phyloP scores from a whole-genome alignment of 2,797 vertebrate species.

The Silurus aristotelis region DNA sequence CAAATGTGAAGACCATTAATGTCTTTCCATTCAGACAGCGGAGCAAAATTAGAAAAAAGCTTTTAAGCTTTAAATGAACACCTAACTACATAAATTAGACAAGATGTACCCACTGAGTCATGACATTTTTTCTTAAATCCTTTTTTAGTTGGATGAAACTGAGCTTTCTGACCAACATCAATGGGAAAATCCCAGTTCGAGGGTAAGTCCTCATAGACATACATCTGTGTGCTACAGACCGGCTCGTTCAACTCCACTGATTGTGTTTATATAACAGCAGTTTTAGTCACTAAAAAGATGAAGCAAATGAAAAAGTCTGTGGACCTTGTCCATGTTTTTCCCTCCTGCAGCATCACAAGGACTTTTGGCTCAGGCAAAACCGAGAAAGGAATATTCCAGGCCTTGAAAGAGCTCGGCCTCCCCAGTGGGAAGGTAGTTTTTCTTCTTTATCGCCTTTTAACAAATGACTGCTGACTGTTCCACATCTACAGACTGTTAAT shows the following conservation, averaged over 20 bases:
- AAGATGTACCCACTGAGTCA: conserved; percentile 15
- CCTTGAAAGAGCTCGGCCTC: conserved; percentile 94
- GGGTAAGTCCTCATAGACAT: conserved; percentile 78
- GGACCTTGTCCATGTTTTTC: neutral
- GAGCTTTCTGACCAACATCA: conserved; percentile 93
- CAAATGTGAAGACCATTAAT: conserved; percentile 33
- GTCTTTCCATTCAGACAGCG: conserved; percentile 2
- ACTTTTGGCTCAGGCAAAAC: conserved; percentile 99
- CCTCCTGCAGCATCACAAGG: conserved; percentile 85
- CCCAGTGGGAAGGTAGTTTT: conserved; percentile 94
- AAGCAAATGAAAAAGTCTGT: conserved; percentile 7
- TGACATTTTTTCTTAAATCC: conserved; percentile 20
- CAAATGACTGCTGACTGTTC: neutral
- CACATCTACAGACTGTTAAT: neutral
- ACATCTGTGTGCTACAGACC: neutral
- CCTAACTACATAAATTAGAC: neutral
- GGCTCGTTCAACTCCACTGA: conserved; percentile 4
- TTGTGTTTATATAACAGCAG: conserved; percentile 16
- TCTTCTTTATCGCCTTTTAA: conserved; percentile 3
- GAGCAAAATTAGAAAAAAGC: conserved; percentile 1
- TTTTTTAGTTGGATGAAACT: conserved; percentile 93
- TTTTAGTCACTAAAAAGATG: conserved; percentile 4
- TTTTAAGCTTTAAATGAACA: conserved; percentile 8
- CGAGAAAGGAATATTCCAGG: conserved; percentile 99
- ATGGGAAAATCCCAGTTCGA: conserved; percentile 94